A percentile compares a stretch with the other conserved stretches of the same genome.
These are phyloP conservation scores for Agrypnia vestita DNA, from an alignment of 1,140 invertebrate genomes.

Conservation along the genomic window DNA sequence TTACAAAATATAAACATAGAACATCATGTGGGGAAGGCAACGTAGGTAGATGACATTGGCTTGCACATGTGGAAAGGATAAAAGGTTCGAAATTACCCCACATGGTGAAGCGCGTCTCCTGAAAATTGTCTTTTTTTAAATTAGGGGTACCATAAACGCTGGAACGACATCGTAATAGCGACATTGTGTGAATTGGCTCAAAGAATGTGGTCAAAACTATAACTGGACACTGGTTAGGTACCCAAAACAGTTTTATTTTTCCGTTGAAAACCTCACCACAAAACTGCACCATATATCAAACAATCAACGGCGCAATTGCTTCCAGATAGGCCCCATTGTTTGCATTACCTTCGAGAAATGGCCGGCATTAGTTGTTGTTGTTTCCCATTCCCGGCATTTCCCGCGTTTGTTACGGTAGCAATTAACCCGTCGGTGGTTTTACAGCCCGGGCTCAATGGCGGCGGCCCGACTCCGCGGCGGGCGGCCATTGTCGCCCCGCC, in stretches of 20 bases:
- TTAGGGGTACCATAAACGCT: too few species aligned
- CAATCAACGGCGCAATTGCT: slow-evolving; percentile 29
- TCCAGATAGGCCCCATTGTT: slow-evolving; percentile 12
- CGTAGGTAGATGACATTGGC: too few species aligned
- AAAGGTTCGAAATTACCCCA: too few species aligned
- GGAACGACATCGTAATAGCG: too few species aligned
- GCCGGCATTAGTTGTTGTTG: not conserved
- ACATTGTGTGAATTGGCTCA: too few species aligned
- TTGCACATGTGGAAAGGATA: too few species aligned
- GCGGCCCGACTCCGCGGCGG: not conserved
- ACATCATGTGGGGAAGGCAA: too few species aligned
- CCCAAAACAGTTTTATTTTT: not conserved
- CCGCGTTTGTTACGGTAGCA: slow-evolving; percentile 33
- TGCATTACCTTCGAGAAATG: slow-evolving; percentile 9
- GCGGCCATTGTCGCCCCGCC: not conserved
- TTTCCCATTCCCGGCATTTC: not conserved
- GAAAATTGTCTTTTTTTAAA: too few species aligned
- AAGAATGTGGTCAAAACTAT: too few species aligned
- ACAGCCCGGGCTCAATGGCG: not conserved
- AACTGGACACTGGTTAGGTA: too few species aligned
- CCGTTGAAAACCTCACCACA: not conserved
- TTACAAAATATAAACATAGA: too few species aligned
- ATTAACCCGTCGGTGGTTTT: slow-evolving; percentile 34
- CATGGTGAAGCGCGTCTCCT: too few species aligned
- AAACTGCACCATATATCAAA: slow-evolving; percentile 25